Evolutionary conservation across 2,888 invertebrate species (phyloP), one percentile per base, ranked within the genome.

Genomic region (Oscheius onirici): DNA sequence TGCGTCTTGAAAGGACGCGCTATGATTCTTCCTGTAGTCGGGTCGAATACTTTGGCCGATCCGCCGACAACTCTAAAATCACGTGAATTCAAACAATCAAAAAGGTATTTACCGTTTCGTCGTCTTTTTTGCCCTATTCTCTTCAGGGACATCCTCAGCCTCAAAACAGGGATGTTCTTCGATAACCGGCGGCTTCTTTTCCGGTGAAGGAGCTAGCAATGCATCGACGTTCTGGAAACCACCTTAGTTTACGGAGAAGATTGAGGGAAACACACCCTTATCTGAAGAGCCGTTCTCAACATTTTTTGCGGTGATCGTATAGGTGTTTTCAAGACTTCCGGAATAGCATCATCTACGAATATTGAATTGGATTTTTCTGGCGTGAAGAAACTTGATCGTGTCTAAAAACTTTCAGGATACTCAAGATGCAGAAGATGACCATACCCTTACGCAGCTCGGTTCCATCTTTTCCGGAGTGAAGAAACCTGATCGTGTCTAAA

Each of bases 171-270:
- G 69, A 15, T 40, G 69, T 13, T 72, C 74, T 13, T 73, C 69
- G 15, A 55, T 51, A 17, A n/a, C n/a, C n/a, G 40, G 52, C 58
- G 55, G 44, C 43, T 41, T 13, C 66, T 79, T 79, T 43, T 75
- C 75, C 0, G 75, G 76, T 20, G 79, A 73, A 10, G 79, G 75
- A 28, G 73, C 28, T 22, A 79, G 61, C 3, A 79, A 75, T 26
- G 69, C 58, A 46, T 68, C 67, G 28, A 75, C 49, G 43, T 79
- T 75, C 74, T 79, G 60, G 63, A 67, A 20, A 26, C 1, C 11
- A 22, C 22, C 2, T 22, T 8, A 49, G 3, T n/a, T 46, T 3
- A 8, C 34, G 17, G 5, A 60, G 43, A 20, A 15, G 2, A 20
- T 8, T 24, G 34, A 13, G 8, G 10, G 20, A 52, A 51, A 11